Evolutionary conservation across 2,113 vertebrate genomes (phyloP), one percentile per base, ranked within the genome.

Genomic region (Rutilus rutilus): DNA sequence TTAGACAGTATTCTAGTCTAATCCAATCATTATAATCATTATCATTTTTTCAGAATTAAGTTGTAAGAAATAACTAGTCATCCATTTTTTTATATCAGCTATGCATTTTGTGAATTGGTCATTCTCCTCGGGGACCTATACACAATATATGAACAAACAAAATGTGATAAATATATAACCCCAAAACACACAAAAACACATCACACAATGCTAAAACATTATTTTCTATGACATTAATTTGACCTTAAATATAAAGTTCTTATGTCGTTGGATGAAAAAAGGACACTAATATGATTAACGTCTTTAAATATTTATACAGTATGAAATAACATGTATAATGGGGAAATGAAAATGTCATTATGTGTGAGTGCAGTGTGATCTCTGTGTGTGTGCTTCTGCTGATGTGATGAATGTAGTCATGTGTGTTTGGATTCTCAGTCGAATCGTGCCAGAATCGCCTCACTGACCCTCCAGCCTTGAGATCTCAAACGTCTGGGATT

Each of bases 401-500:
- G 15, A 7, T 17, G 65, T 69, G 30, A 39, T 69, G 67, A 69
- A 21, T 4, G 19, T 33, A 33, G 23, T 33, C 3, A 19, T 69
- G 65, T 69, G 65, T 36, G 65, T 69, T 30, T 54, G 6, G 3
- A 25, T 62, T 47, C 50, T 54, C 42, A 42, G 42, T 42, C 42
- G 62, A 30, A 64, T 27, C 17, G 65, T 69, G 65, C 67, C 33
- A 39, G 67, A 71, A 71, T 71, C 33, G 19, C 36, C 67, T 71
- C 67, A 2, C 33, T 71, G 67, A 71, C 67, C 67, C 21, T 9
- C 9, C 17, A 25, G 27, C 75, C 75, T 77, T 30, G 50, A 77
- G 75, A 71, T 21, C 33, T 42, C 67, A 77, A 54, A 77, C 50
- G 15, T 10, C 23, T 45, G 82, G 39, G 69, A 76, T 75, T 76